Base-by-base conservation (phyloP, 1,140 invertebrate species). In the Apocrypta bakeri region DNA sequence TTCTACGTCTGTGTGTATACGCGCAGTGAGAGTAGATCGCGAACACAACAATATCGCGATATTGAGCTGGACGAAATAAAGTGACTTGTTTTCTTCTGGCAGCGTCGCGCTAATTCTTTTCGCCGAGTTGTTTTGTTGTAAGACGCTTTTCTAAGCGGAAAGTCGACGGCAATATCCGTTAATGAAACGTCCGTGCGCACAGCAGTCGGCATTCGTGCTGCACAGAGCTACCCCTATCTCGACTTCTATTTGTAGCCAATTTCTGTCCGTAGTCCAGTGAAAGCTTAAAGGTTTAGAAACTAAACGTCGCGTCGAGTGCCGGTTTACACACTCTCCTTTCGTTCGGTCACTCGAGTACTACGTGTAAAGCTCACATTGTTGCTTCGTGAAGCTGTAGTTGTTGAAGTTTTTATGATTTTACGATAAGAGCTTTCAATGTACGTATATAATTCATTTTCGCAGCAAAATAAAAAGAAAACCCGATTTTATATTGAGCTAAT, bases 171-270 rank as follows among this genome's bases (percentile, higher is more conserved):
- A 87, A 87, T 86, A 86, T 87, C 81, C 82, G 83, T 86, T 87
- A 87, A 88, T 86, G 87, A 87, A 88, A 88, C 87, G 87, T 85
- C 85, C 79, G 77, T 4, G 68, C 75, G 68, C 83, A 24, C 76
- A 69, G 17, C 24, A 72, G 42, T 25, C 69, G 77, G 11, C 66
- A 27, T 48, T 42, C 33, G 11, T 33, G 56, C 21, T 17, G n/a
- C n/a, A n/a, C n/a, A n/a, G n/a, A 24, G 25, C 8, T n/a, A 27
- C 17, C 61, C 27, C 84, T 79, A 85, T 87, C 88, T 85, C 87
- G 21, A n/a, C 48, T 56, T 87, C 87, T 85, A 86, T 87, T 89
- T 89, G 86, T 83, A 84, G 72, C 79, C 87, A 86, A 88, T 88
- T 88, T 86, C 81, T 83, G 84, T 85, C 85, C 42, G 14, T 42